These are phyloP conservation scores for Scaptomyza reducta DNA, from an alignment of 2,888 invertebrate genomes.

Conservation along the genomic window DNA sequence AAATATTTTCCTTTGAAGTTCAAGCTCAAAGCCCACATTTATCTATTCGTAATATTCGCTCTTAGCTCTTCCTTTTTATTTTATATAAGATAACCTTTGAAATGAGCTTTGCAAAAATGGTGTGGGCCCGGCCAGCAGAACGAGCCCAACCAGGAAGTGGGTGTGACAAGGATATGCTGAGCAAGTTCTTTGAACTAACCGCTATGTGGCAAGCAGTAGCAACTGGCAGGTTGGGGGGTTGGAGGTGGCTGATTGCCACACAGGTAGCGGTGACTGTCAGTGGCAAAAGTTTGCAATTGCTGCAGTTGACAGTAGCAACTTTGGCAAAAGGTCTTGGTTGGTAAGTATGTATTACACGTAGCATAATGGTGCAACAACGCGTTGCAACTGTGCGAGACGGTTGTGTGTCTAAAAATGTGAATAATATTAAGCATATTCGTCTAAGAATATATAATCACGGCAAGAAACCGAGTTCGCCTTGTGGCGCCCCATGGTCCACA, in stretches of 20 bases:
- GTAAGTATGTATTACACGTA: slow-evolving; percentile 14
- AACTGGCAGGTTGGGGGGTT: background rate
- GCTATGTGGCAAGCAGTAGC: slow-evolving; percentile 4
- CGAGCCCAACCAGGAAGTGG: background rate
- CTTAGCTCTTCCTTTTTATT: background rate
- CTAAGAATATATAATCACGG: slow-evolving; percentile 39
- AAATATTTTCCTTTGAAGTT: too few relatives aligned
- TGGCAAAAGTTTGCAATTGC: slow-evolving; percentile 7
- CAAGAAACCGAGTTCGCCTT: slow-evolving; percentile 4
- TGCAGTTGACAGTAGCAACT: slow-evolving; percentile 31
- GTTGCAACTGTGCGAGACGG: slow-evolving; percentile 20
- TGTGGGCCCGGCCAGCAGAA: background rate
- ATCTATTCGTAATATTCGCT: background rate
- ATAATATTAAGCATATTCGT: slow-evolving; percentile 4
- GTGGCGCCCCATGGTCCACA: slow-evolving; percentile 11
- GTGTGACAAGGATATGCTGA: background rate
- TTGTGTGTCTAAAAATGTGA: slow-evolving; percentile 25
- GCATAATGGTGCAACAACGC: slow-evolving; percentile 32
- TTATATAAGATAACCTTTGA: background rate
- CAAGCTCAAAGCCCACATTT: too few relatives aligned
- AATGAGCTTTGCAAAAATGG: background rate
- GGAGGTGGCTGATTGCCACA: slow-evolving; percentile 16
- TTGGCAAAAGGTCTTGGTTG: background rate
- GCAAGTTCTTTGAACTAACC: slow-evolving; percentile 22
- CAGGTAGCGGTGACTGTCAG: slow-evolving; percentile 23